Evolutionary conservation across 2,888 invertebrate species (phyloP), one percentile per base, ranked within the genome.

Genomic region (Ditula angustiorana): DNA sequence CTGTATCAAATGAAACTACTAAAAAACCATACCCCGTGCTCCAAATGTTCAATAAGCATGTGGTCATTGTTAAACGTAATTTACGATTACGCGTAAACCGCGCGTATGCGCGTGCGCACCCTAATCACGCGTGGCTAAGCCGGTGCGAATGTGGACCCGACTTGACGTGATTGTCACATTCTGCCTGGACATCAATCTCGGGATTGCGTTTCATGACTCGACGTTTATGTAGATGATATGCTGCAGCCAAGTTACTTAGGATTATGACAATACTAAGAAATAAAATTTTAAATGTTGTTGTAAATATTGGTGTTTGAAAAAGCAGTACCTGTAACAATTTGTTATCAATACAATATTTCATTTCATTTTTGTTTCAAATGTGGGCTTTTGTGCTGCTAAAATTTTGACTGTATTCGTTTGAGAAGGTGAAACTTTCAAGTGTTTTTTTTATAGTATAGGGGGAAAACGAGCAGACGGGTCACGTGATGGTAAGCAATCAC

Each of bases 81-180:
- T 41, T 13, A 37, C 7, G 35, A 41, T 41, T 8, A 37, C 35
- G 35, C 35, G 35, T 16, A 37, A 59, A 59, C n/a, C n/a, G 37
- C 74, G 73, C 78, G 74, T 61, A 53, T 53, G 30, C 68, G 70
- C 64, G 68, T 41, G 68, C 62, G 67, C n/a, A 52, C 49, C 62
- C 69, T 77, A 78, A 79, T 74, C 73, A 75, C 61, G 71, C 67
- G 71, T 71, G 69, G 68, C 75, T 44, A 76, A 75, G 28, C 56
- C 68, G 69, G 41, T 46, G 59, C 57, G 49, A 67, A 65, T 69
- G 65, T 61, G 67, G 52, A 65, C 55, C 16, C 37, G 64, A 46
- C 67, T 55, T 53, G 67, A 67, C 67, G 67, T 58, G 59, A 56
- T 66, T 63, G 62, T 30, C 49, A 64, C 65, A 61, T 64, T 47